phyloP scores from a whole-genome alignment of 2,113 vertebrate species.

The Kryptolebias marmoratus region DNA sequence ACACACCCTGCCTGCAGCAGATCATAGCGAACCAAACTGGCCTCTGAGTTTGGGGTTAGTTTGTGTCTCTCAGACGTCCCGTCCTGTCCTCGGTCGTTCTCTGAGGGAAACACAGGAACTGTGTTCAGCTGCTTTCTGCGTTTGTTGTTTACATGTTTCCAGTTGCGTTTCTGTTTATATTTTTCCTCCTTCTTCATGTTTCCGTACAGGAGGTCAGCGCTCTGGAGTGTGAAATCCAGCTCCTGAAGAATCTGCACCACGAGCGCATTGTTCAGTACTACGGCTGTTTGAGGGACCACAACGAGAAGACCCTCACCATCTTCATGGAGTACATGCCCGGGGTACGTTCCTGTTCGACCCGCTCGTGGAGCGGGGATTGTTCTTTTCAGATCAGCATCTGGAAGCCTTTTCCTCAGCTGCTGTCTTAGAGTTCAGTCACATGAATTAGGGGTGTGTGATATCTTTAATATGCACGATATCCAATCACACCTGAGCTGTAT shows the following conservation, averaged over 20 bases:
- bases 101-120: constrained; percentile 61
- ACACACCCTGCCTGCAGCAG: constrained; percentile 11
- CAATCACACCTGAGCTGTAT: no score
- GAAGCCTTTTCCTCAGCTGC: no score
- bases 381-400: not conserved
- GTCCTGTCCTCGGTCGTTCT: constrained; percentile 22
- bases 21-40: constrained; percentile 19
- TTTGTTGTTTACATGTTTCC: not conserved
- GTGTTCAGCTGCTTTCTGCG: constrained; percentile 15
- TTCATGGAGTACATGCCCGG: constrained; percentile 99
- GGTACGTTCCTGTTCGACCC: constrained; percentile 74
- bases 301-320: constrained; percentile 93
- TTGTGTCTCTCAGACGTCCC: constrained; percentile 1
- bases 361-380: not conserved
- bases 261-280: constrained; percentile 97
- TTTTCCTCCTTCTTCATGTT: not conserved
- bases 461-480: not conserved
- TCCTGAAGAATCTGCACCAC: constrained; percentile 94
- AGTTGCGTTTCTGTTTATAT: not conserved
- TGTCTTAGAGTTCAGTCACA: not conserved
- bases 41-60: constrained; percentile 29
- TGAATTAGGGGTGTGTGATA: not conserved
- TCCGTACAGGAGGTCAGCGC: constrained; percentile 92
- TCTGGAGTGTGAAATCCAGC: constrained; percentile 95
- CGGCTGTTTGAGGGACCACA: constrained; percentile 89